Evolutionary conservation across 23 tunicate species (phyloP), one percentile per base, ranked within the genome.

Genomic region (Corella eumyota): DNA sequence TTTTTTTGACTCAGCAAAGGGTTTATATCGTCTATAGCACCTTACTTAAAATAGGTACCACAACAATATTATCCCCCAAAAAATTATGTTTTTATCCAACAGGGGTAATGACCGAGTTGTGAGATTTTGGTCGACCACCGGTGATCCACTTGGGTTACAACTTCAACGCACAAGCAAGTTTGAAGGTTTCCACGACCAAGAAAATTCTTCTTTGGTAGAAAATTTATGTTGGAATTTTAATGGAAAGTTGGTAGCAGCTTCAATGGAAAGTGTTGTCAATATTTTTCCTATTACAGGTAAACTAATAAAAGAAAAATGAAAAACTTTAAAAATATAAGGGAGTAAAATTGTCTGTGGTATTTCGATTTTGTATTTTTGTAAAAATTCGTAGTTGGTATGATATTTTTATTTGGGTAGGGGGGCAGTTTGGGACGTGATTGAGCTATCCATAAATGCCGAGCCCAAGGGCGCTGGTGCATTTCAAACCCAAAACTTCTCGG

Each of bases 241-340:
- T 63, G 96, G 96, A 45, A 72, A 73, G 65, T 62, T 78, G 0
- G 62, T 88, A 60, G 96, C 96, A 1, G 88, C 83, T 44, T 67
- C 81, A 6, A 60, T 65, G 0, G 77, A 67, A 17, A 30, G 68
- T 47, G 76, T 83, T 29, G 60, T 88, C 58, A 73, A 88, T 34
- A 65, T 88, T 27, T 78, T 75, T 77, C 77, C 88, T 0, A 70
- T 64, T 27, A 37, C 95, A 66, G 81, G 95, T 85, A 26, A 56
- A n/a, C n/a, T n/a, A n/a, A n/a, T n/a, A n/a, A n/a, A n/a, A n/a
- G n/a, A n/a, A n/a, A n/a, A n/a, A n/a, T n/a, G n/a, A n/a, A n/a
- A n/a, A n/a, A n/a, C n/a, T n/a, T n/a, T n/a, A n/a, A n/a, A n/a
- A n/a, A n/a, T n/a, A n/a, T n/a, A n/a, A n/a, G n/a, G n/a, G n/a